Base-by-base conservation (phyloP, 2,797 vertebrate species). In the Mus spretus region DNA sequence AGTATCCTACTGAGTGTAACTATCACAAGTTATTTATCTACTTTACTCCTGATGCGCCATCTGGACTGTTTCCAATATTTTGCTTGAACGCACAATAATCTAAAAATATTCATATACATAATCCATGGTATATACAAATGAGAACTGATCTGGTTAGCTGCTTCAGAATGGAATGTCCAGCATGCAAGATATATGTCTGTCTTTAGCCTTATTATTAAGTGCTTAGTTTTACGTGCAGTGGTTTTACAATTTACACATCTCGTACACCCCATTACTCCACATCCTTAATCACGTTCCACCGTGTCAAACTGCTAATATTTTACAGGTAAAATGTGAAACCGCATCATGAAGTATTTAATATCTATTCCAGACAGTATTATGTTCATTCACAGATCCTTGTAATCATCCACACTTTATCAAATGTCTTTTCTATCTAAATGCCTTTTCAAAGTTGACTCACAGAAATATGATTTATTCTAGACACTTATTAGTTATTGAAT, bases 401-500 rank as follows among this genome's bases (percentile, higher is more conserved):
- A 44, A 77, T 89, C 47, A 94, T 92, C 94, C 57, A 78, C 20
- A 90, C 47, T 94, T 91, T 93, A 87, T 59, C n/a, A 95, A 95
- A 94, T 50, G 10, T 37, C 34, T 92, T 72, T 95, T 53, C 90
- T 94, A 70, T 67, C 79, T 89, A 95, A 94, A 90, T 40, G 13
- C 14, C 67, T 86, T 89, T 94, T 86, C 57, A 94, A 92, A 94
- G 89, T 37, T 26, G 63, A 93, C 50, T 86, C 70, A 50, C 61
- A 84, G 44, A 91, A 85, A 89, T 67, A 31, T 24, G 65, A 87
- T 83, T 79, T 88, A 65, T 47, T 83, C 37, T 34, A 85, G 47
- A 85, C 59, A 74, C 28, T 67, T 72, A 65, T 67, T 85, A 83
- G 40, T 84, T 65, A 37, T 83, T 80, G 65, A 57, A 34, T 94